phyloP scores from a whole-genome alignment of 2,888 invertebrate species.

The Orchesellides sinensis region DNA sequence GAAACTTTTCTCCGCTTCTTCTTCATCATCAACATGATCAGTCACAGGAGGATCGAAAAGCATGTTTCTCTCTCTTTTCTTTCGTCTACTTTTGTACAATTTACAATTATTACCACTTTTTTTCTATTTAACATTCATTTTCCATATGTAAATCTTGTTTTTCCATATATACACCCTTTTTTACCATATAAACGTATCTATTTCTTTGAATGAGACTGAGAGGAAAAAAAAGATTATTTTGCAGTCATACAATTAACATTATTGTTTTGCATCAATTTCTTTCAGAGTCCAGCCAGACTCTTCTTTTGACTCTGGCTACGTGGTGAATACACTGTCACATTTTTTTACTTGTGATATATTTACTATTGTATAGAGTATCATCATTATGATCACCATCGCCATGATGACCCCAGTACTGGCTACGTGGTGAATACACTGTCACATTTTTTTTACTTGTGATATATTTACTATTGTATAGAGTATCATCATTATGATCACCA shows the following conservation, averaged over 20 bases:
- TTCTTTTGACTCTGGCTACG: too few species aligned
- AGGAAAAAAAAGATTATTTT: constrained; percentile 9
- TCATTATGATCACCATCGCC: too few species aligned
- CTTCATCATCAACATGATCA: constrained; percentile 23
- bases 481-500: too few species aligned
- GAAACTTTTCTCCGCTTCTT: constrained; percentile 60
- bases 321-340: too few species aligned
- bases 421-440: too few species aligned
- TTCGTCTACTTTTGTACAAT: constrained; percentile 16
- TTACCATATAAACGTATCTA: constrained; percentile 35
- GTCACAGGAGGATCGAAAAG: constrained; percentile 31
- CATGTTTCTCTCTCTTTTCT: constrained; percentile 36
- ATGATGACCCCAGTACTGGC: too few species aligned
- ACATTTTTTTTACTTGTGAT: too few species aligned
- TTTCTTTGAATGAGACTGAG: not conserved
- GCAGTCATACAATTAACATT: not conserved
- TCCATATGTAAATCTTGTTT: constrained; percentile 28
- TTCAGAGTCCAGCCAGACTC: not conserved
- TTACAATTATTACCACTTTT: constrained; percentile 54
- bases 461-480: too few species aligned
- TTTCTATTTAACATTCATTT: not conserved
- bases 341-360: too few species aligned
- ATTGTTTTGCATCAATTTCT: constrained; percentile 5
- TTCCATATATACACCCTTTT: constrained; percentile 63
- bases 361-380: too few species aligned